Base-by-base conservation (phyloP, 1,140 invertebrate genomes). In the Alviniconcha marisindica region DNA sequence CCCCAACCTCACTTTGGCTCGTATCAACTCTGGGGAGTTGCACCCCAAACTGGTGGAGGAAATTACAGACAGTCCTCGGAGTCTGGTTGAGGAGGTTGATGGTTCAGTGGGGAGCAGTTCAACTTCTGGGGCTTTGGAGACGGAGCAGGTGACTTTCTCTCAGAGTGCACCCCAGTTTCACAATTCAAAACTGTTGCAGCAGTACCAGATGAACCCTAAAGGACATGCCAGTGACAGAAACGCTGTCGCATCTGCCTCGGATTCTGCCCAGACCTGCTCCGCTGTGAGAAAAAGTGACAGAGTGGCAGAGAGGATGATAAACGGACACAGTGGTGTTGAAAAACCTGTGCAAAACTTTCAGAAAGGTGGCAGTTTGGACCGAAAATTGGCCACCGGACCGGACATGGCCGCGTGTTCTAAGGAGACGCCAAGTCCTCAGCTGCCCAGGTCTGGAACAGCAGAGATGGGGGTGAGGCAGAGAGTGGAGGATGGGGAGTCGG, bases 61-160 rank as follows among this genome's bases (percentile, higher is more conserved):
- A 80, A 60, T 80, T 36, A 80, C 54, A 69, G 73, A 71, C 73
- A 76, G 73, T 36, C 44, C 73, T 48, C 42, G 73, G n/a, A 76
- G 73, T 15, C 24, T 51, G 18, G 73, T 76, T 5, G 40, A 76
- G 51, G 73, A 76, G 51, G 40, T 76, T 21, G 69, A 71, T 40
- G 69, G 69, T 71, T 31, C 33, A 42, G 33, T 18, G 69, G 2
- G 73, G 18, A 12, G 3, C 18, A 4, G 36, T 40, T 42, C 36
- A 1, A 12, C 36, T 5, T 44, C 38, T 7, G 10, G 0, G 24
- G 10, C 3, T 44, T 76, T 44, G 78, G 40, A 44, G 40, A 80
- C 40, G 1, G 78, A 80, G 60, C 38, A 31, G 10, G 60, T 60
- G 18, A 21, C 66, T n/a, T 80, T 80, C 31, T 66, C 78, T 7